phyloP scores from a whole-genome alignment of 2,888 invertebrate species.

The Carabus problematicus region DNA sequence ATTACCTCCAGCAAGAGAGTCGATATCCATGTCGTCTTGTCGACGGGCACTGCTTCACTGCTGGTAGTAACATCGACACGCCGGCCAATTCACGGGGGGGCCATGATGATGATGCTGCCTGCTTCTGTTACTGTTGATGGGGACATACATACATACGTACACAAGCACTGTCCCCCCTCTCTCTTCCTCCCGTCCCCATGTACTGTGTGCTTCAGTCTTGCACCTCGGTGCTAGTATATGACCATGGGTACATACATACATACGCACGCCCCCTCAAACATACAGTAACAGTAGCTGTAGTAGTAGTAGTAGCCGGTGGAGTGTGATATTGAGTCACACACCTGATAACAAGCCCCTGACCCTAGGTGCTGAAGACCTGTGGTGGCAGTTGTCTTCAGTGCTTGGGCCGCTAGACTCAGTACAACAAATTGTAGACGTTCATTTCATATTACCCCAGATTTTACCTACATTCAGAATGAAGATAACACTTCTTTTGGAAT shows the following conservation, averaged over 20 bases:
- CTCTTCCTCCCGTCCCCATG: not conserved
- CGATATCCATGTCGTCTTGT: conserved; percentile 34
- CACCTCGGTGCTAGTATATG: not conserved
- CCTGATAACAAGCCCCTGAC: too few relatives aligned
- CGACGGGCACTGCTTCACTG: conserved; percentile 35
- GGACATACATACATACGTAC: too few relatives aligned
- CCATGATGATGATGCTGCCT: too few relatives aligned
- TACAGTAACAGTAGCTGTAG: not conserved
- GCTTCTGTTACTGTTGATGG: too few relatives aligned
- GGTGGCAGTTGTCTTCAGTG: too few relatives aligned
- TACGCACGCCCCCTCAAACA: not conserved
- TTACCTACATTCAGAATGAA: too few relatives aligned
- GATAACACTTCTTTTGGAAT: too few relatives aligned
- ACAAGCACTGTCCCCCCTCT: conserved; percentile 7
- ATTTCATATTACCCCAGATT: too few relatives aligned
- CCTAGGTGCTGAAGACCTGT: too few relatives aligned
- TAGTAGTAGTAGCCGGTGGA: not conserved
- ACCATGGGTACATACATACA: not conserved
- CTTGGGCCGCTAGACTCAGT: too few relatives aligned
- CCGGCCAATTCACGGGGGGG: conserved; percentile 4
- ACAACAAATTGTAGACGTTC: too few relatives aligned
- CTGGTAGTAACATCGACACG: not conserved
- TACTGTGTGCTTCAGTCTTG: not conserved
- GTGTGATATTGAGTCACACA: too few relatives aligned
- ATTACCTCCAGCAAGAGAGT: conserved; percentile 37